Base-by-base conservation (phyloP, 2,113 vertebrate species). In the Potamarius usumacintae region DNA sequence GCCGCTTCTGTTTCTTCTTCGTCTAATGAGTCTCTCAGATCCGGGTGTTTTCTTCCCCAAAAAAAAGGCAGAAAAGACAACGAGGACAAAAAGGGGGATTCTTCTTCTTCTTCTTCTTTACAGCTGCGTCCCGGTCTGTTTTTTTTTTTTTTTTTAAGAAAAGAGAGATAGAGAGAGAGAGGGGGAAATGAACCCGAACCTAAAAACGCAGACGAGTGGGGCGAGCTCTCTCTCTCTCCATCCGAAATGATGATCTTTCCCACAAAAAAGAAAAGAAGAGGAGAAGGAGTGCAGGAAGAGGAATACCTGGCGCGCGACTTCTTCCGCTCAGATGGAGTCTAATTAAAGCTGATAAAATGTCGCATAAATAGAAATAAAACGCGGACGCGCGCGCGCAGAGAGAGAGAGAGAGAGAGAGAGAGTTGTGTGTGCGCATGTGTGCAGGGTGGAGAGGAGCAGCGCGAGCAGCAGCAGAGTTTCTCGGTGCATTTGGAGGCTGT, bases 401-500 rank as follows among this genome's bases (percentile, higher is more conserved):
- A 48, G 69, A 58, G 67, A 74, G 27, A 15, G 30, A 2, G 34
- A 58, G 67, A 30, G 74, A 77, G 74, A 57, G 55, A 57, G 55
- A 57, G 55, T 48, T 27, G 48, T 53, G 62, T n/a, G 62, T 84
- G 83, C 34, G 83, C 50, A 25, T 9, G 60, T 27, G 58, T 52
- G 42, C 22, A 92, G 92, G 94, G 93, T 93, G 93, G 96, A 96
- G 96, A 96, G 94, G 96, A 97, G 96, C 95, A 97, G 95, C 96
- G 96, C 15, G 6, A 72, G 65, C 65, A 50, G 72, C 96, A 92
- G 96, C 96, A 92, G 96, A 97, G 96, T 96, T 97, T 97, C 96
- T 95, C 92, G 95, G 95, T 95, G 95, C 97, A 96, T 96, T 97
- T 97, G 97, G 96, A 96, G 96, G 94, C 96, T 98, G 96, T 99